Evolutionary conservation across 1,140 invertebrate species (phyloP), one percentile per base, ranked within the genome.

Genomic region (Micrasema longulum): DNA sequence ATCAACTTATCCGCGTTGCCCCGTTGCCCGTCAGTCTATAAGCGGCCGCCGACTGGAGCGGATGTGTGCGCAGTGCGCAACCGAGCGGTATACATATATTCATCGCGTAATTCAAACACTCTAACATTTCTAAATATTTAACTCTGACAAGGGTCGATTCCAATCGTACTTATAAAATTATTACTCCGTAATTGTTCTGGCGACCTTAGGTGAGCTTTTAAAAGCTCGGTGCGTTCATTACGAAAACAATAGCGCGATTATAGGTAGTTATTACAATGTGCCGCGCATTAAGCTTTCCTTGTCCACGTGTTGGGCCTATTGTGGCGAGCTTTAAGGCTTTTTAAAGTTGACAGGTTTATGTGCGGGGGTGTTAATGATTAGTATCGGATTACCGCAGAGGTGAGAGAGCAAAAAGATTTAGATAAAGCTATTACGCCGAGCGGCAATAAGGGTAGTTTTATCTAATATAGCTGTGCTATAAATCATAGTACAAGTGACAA

Each of bases 1-100:
- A 72, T 65, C 45, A 52, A 66, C 53, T 69, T 47, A 14, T 4
- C 12, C 63, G 10, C 41, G 26, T 16, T 47, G 36, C 41, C 4
- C 18, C 1, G 38, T 9, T 18, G n/a, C 18, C 65, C 48, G 53
- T 68, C 71, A 73, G 71, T 73, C 71, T 73, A 63, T 60, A 60
- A 43, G 48, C 64, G 71, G 43, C 65, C 50, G 65, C 47, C 50
- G 55, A 31, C 26, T 36, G 11, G 53, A 48, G 45, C 64, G 65
- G 38, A 12, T 48, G 45, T 55, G 62, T 64, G 18, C 22, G 35
- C 7, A 20, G 0, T 18, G 35, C 31, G 23, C 43, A n/a, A 6
- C 14, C 26, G 11, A n/a, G n/a, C n/a, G 14, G n/a, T 2, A 26
- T 18, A 16, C 47, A 18, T 48, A 18, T 16, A 18, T 26, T 14